Conservation (phyloP, 2,113 vertebrate species). For the Oncorhynchus masou region DNA sequence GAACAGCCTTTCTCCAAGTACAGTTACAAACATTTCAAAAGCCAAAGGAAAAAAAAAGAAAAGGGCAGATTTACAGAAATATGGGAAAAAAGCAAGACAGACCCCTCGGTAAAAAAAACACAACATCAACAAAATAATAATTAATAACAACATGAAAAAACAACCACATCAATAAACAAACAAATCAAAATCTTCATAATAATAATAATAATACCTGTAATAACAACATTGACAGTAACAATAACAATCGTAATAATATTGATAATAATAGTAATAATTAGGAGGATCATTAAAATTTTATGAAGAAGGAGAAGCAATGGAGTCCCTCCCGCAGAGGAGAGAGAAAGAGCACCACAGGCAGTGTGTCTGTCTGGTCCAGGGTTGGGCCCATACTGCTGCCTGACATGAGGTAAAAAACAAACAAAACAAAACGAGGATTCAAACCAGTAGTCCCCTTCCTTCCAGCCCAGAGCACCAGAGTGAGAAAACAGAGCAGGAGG, state of each 20-base stretch:
- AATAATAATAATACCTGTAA: slow-evolving; percentile 78
- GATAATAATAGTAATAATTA: slow-evolving; percentile 81
- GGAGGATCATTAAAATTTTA: slow-evolving; percentile 80
- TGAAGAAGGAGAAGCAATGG: slow-evolving; percentile 77
- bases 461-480: slow-evolving; percentile 36
- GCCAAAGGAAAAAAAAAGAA: slow-evolving; percentile 8
- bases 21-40: slow-evolving; percentile 56
- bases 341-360: slow-evolving; percentile 81
- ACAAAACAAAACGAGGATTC: slow-evolving; percentile 31
- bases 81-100: slow-evolving; percentile 55
- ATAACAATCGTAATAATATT: slow-evolving; percentile 80
- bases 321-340: slow-evolving; percentile 70
- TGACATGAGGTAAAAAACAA: slow-evolving; percentile 82
- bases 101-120: slow-evolving; percentile 55
- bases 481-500: slow-evolving; percentile 44
- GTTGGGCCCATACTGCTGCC: slow-evolving; percentile 72
- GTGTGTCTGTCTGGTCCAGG: slow-evolving; percentile 58
- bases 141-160: slow-evolving; percentile 73
- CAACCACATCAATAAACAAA: slow-evolving; percentile 61
- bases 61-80: slow-evolving; percentile 56
- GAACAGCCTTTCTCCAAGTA: slow-evolving; percentile 50
- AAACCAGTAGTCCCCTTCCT: slow-evolving; percentile 46
- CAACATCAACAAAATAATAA: slow-evolving; percentile 61
- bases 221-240: slow-evolving; percentile 82
- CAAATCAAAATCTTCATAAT: slow-evolving; percentile 66